Percentiles rank a stretch among this genome's conserved stretches.
Conservation (phyloP, 2,113 vertebrate genomes). For the Scophthalmus maximus region DNA sequence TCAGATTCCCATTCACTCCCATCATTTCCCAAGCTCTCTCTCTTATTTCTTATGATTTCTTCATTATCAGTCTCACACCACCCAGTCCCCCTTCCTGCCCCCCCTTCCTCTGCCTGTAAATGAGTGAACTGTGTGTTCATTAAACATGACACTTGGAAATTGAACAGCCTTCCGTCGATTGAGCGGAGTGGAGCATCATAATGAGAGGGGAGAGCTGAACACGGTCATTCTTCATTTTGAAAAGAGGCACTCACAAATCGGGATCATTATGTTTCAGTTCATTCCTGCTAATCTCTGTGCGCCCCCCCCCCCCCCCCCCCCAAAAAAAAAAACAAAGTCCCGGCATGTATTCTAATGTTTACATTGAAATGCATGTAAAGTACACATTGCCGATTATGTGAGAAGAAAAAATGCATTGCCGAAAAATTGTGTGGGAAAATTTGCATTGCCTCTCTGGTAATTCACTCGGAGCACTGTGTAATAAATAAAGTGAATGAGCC, state of each 20-base stretch:
- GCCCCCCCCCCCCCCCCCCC: background rate
- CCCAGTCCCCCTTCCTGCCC: slow-evolving; percentile 2
- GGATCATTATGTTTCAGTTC: slow-evolving; percentile 39
- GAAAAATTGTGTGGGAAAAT: slow-evolving; percentile 34
- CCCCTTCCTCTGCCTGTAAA: slow-evolving; percentile 46
- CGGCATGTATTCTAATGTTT: slow-evolving; percentile 23
- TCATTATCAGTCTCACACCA: slow-evolving; percentile 6
- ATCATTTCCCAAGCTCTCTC: slow-evolving; percentile 4
- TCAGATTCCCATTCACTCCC: background rate
- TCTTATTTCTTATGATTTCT: slow-evolving; percentile 44
- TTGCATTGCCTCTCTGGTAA: slow-evolving; percentile 45
- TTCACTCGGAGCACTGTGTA: slow-evolving; percentile 40
- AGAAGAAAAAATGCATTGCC: background rate
- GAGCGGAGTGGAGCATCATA: slow-evolving; percentile 57
- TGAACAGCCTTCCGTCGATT: slow-evolving; percentile 45
- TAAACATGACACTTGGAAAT: slow-evolving; percentile 72
- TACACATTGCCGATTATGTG: background rate
- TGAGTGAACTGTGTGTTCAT: slow-evolving; percentile 67
- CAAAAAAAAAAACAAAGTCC: slow-evolving; percentile 9
- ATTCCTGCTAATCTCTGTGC: slow-evolving; percentile 40
- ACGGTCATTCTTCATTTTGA: slow-evolving; percentile 56
- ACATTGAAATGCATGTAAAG: background rate
- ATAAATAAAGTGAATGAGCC: slow-evolving; percentile 72
- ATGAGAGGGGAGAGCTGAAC: slow-evolving; percentile 44
- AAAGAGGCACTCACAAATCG: slow-evolving; percentile 50